These are phyloP conservation scores for Actinernus sp. DNA, from an alignment of 92 coral and sea anemone genomes.

Conservation along the genomic window DNA sequence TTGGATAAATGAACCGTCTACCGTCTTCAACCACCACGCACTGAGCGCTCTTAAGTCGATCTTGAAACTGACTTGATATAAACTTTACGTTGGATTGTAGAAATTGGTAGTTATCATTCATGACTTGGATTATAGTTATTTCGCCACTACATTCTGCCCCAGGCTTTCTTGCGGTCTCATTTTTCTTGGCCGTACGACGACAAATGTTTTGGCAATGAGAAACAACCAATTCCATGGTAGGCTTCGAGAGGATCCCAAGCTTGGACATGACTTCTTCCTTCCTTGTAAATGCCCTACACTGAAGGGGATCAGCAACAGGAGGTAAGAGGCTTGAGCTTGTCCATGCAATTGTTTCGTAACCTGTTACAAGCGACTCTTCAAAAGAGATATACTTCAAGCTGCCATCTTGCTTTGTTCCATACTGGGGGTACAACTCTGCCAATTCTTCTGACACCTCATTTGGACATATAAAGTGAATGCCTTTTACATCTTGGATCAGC, in stretches of 20 bases:
- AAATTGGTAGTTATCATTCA: too few relatives aligned
- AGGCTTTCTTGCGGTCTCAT: not conserved
- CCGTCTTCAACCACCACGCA: slow-evolving; percentile 70
- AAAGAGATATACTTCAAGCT: slow-evolving; percentile 44
- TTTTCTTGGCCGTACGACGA: slow-evolving; percentile 1
- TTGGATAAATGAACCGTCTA: slow-evolving; percentile 24
- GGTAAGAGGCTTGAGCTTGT: slow-evolving; percentile 67
- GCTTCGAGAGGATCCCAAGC: slow-evolving; percentile 48
- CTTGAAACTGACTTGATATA: too few relatives aligned
- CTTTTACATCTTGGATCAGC: slow-evolving; percentile 27
- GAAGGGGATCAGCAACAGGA: slow-evolving; percentile 16
- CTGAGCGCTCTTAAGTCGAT: slow-evolving; percentile 11
- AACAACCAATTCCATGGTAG: slow-evolving; percentile 62
- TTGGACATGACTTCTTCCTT: not conserved
- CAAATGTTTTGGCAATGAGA: slow-evolving; percentile 67
- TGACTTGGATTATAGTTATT: too few relatives aligned
- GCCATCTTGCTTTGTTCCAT: slow-evolving; percentile 8
- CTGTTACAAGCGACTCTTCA: slow-evolving; percentile 35
- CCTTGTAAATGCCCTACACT: not conserved
- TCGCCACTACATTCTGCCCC: too few relatives aligned
- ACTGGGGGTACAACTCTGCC: slow-evolving; percentile 26
- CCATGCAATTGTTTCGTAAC: slow-evolving; percentile 43
- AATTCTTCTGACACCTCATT: slow-evolving; percentile 16
- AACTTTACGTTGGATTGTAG: too few relatives aligned
- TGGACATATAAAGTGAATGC: slow-evolving; percentile 49